These are phyloP conservation scores for Diarsia dahlii DNA, from an alignment of 2,888 invertebrate genomes.

Conservation along the genomic window DNA sequence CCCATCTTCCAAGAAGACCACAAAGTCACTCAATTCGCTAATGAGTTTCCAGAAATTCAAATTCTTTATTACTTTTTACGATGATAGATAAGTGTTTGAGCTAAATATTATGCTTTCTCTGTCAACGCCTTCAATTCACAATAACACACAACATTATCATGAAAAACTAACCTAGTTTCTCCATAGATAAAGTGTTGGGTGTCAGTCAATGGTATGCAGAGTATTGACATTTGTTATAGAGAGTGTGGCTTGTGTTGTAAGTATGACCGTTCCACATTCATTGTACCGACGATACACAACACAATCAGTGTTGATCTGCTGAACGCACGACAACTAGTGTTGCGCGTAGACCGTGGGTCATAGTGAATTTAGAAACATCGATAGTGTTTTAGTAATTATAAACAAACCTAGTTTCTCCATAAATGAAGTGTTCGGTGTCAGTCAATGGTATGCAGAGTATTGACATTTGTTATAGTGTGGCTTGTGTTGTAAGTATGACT, in stretches of 20 bases:
- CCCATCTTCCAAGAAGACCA: not conserved
- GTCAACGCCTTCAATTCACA: not conserved
- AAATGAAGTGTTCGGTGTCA: slow-evolving; percentile 12
- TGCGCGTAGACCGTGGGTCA: slow-evolving; percentile 5
- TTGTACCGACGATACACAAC: slow-evolving; percentile 49
- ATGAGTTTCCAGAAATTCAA: not conserved
- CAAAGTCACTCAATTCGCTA: not conserved
- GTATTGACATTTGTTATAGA: slow-evolving; percentile 54
- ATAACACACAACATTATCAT: slow-evolving; percentile 4
- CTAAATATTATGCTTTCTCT: not conserved
- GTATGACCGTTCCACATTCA: slow-evolving; percentile 60
- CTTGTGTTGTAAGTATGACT: slow-evolving; percentile 45
- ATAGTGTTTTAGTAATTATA: slow-evolving; percentile 8
- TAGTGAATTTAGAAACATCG: not conserved
- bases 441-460: slow-evolving; percentile 25
- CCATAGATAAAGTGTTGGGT: slow-evolving; percentile 15
- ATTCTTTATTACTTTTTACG: no score
- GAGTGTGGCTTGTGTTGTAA: slow-evolving; percentile 39
- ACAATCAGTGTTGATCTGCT: slow-evolving; percentile 49
- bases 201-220: slow-evolving; percentile 9
- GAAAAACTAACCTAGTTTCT: slow-evolving; percentile 29
- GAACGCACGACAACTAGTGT: slow-evolving; percentile 49
- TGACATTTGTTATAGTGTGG: slow-evolving; percentile 49
- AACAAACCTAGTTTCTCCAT: slow-evolving; percentile 28
- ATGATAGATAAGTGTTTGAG: not conserved